Base-by-base conservation (phyloP, 2,888 invertebrate genomes). In the Acanthosoma haemorrhoidale region DNA sequence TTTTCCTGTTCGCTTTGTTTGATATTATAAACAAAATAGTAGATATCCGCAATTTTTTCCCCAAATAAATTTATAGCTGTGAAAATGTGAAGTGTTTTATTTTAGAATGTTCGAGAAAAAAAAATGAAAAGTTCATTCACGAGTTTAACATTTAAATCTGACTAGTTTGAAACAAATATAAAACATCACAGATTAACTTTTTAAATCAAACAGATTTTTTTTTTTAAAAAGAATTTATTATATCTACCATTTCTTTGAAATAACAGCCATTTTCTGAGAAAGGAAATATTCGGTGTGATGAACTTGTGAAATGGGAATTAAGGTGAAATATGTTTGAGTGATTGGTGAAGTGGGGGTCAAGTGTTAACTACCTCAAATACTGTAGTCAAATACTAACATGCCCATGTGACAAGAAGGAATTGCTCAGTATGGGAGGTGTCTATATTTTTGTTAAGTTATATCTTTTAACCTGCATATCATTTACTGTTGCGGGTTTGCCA, bases 261-360 rank as follows among this genome's bases (percentile, higher is more conserved):
- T 18, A 43, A 18, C 21, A 3, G 13, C 21, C 6, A 51, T 51
- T 51, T 25, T 25, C 6, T 25, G 4, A n/a, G 4, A 51, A 21
- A 43, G 21, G n/a, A n/a, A n/a, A 43, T 0, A 13, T 43, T 51
- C 29, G 21, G 6, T 25, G 21, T 51, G 29, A 51, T 64, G 61
- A 57, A 72, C 68, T 72, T 70, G 51, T 67, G 64, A 11, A 70
- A 68, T 68, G 63, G 70, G 68, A 67, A 70, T 70, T 64, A 68
- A 63, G 68, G 43, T 67, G 68, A 68, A 70, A 71, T 68, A 70
- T 70, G 69, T 72, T 72, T 66, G 66, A 72, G 72, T 70, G 72
- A 72, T 71, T 70, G 73, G 72, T 71, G 72, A 71, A 70, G 71
- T 70, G 70, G 70, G 70, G 73, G 71, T 72, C 73, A 72, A 72